A percentile compares a stretch with the other conserved stretches of the same genome.
phyloP scores from a whole-genome alignment of 37 sponge, comb jelly and placozoan species.

The Dysidea cf. avara region DNA sequence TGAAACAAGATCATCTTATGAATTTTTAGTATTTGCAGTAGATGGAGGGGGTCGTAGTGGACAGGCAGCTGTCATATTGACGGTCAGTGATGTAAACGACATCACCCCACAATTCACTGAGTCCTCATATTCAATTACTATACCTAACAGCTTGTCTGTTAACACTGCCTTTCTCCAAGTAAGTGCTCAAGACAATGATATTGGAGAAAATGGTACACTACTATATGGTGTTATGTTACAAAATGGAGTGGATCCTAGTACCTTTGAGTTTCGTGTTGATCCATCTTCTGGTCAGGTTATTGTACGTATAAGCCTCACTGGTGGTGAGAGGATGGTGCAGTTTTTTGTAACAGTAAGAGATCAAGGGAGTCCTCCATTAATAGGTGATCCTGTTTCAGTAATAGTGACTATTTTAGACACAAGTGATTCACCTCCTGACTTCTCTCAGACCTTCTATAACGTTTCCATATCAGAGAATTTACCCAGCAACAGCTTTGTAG shows the following conservation, averaged over 20 bases:
- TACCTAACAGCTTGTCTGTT: slow-evolving; percentile 1
- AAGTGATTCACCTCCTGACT: slow-evolving; percentile 27
- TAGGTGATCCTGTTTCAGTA: too few species aligned
- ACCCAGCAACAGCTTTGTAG: not conserved
- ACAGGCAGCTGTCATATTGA: slow-evolving; percentile 18
- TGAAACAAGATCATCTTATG: slow-evolving; percentile 41
- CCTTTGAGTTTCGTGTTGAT: slow-evolving; percentile 33
- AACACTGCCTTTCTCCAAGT: slow-evolving; percentile 1
- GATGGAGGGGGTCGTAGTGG: slow-evolving; percentile 31
- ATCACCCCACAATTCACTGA: slow-evolving; percentile 7
- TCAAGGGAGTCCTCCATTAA: slow-evolving; percentile 16
- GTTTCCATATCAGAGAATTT: slow-evolving; percentile 20
- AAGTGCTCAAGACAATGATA: slow-evolving; percentile 13
- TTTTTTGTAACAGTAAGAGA: slow-evolving; percentile 49
- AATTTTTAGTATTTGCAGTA: slow-evolving; percentile 36
- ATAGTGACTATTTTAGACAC: too few species aligned
- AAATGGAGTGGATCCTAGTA: slow-evolving; percentile 10
- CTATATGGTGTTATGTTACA: slow-evolving; percentile 11
- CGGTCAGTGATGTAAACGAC: slow-evolving; percentile 30
- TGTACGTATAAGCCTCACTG: too few species aligned
- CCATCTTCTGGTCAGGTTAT: not conserved
- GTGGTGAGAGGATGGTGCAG: too few species aligned
- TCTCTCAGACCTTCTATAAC: slow-evolving; percentile 3
- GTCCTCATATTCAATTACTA: not conserved
- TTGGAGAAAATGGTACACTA: slow-evolving; percentile 8